Evolutionary conservation across 2,113 vertebrate genomes (phyloP), one percentile per base, ranked within the genome.

Genomic region (Trinectes maculatus): DNA sequence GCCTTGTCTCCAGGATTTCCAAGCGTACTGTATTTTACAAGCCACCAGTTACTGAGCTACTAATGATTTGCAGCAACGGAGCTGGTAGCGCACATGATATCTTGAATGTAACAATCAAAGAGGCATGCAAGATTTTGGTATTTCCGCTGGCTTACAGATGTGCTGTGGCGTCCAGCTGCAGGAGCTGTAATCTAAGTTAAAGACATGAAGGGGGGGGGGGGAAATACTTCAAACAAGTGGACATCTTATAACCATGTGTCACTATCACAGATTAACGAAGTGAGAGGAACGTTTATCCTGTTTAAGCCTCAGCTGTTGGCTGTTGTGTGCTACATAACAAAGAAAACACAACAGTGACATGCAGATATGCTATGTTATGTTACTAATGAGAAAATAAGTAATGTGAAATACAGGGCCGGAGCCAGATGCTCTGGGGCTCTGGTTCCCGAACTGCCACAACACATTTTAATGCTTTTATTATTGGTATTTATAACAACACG

Each of bases 101-200:
- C 95, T 95, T 93, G 92, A 98, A 98, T 97, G 96, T 96, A 96
- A 96, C 96, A 98, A 96, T 98, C 96, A 98, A 96, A 98, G 94
- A 92, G 92, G 84, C 91, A 92, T 85, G 92, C 91, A 91, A 93
- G 94, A 94, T 93, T 93, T 92, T 90, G 94, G 95, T 94, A 97
- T 97, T 98, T 98, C 96, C 92, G 90, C 89, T 90, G 92, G 88
- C 84, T 93, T 90, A 91, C 96, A 96, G 94, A 96, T 97, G 95
- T 96, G 93, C 90, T 37, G 74, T 71, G 34, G 87, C 82, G 57
- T 92, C 81, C 86, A 79, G 62, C 81, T 92, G 91, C 92, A 92
- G 93, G 91, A 93, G 84, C 87, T 74, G 89, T 90, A 92, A 94
- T 91, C 93, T 92, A 91, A 91, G 89, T 88, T 94, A 92, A 91